Evolutionary conservation across 2,888 invertebrate genomes (phyloP), one percentile per base, ranked within the genome.

Genomic region (Argyra leucocephala): DNA sequence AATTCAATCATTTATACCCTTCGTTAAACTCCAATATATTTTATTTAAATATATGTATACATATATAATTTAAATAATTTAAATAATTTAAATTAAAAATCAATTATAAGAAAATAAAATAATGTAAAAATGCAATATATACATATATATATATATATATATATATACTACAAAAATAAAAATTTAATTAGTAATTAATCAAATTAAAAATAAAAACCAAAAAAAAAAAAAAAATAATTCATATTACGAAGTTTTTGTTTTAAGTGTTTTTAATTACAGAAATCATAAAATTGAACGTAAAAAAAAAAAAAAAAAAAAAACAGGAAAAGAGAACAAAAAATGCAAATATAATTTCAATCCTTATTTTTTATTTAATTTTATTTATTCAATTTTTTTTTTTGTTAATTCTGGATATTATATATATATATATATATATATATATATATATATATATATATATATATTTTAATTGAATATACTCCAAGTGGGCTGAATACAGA

Each of bases 171-270:
- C 18, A 48, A n/a, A n/a, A 48, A 48, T 48, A 48, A 48, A 48
- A 48, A 48, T 48, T 48, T 48, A 48, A 48, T 48, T 48, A 48
- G 48, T 48, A 48, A 48, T 48, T 48, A 48, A 48, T 48, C 48
- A 48, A 48, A 48, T 48, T 48, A 48, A 48, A 48, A 48, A 48
- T 48, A 48, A 9, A 48, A 48, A 48, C 12, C 1, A 48, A 9
- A 37, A 37, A 37, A 15, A 10, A 37, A 37, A 37, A 15, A 37
- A 37, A 37, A 37, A 37, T 6, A 26, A 26, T 9, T 6, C 9
- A 31, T 18, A n/a, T 48, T 18, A 48, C 15, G 48, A 48, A 48
- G 18, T 48, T 48, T 48, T n/a, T n/a, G n/a, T n/a, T n/a, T 48
- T 18, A 48, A 48, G 48, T 48, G 48, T 48, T 48, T n/a, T 48